A percentile compares a stretch with the other conserved stretches of the same genome.
These are phyloP conservation scores for Zophobas atratus DNA, from an alignment of 1,140 invertebrate genomes.

Conservation along the genomic window DNA sequence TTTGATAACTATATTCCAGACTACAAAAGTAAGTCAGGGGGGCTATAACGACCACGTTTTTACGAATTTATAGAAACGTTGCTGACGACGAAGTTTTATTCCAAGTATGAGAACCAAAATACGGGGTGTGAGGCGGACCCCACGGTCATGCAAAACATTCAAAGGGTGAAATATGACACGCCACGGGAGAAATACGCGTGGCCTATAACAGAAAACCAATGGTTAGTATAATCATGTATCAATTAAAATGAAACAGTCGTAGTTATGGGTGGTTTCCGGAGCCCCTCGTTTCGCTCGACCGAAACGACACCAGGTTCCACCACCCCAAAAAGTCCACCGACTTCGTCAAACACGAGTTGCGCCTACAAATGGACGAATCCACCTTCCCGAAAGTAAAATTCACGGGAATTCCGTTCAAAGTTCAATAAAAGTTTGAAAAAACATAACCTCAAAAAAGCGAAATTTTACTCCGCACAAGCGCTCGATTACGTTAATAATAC, in stretches of 20 bases:
- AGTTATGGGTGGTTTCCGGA: conserved; percentile 62
- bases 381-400: conserved; percentile 43
- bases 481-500: not conserved
- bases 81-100: conserved; percentile 62
- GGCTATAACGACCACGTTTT: not conserved
- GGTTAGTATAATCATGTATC: conserved; percentile 44
- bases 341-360: conserved; percentile 53
- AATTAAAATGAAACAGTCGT: conserved; percentile 1
- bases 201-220: conserved; percentile 61
- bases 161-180: conserved; percentile 52
- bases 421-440: conserved; percentile 33
- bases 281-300: conserved; percentile 55
- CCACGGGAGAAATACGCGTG: conserved; percentile 58
- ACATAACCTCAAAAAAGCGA: not conserved
- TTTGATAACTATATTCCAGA: conserved; percentile 59
- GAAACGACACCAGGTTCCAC: conserved; percentile 60
- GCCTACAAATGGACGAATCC: conserved; percentile 24
- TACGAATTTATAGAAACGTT: conserved; percentile 50
- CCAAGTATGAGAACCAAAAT: conserved; percentile 58
- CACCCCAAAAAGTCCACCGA: conserved; percentile 47
- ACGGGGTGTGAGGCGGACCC: conserved; percentile 47
- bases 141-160: conserved; percentile 54
- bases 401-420: conserved; percentile 52
- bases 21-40: conserved; percentile 56
- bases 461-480: not conserved